phyloP scores from a whole-genome alignment of 2,113 vertebrate species.

The Acinonyx jubatus region DNA sequence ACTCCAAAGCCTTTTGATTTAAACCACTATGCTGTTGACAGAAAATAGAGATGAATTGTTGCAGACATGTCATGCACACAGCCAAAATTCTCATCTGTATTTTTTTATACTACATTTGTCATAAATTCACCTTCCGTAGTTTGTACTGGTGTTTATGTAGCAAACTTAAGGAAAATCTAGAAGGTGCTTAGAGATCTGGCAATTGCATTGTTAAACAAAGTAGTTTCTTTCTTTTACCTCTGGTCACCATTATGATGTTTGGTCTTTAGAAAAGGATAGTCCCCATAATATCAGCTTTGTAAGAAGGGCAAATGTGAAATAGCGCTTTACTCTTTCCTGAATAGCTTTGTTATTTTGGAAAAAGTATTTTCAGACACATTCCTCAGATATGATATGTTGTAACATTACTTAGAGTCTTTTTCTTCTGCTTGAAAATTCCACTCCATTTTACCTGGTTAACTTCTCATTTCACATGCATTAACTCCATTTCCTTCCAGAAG shows the following conservation, averaged over 20 bases:
- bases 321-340: background rate
- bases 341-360: background rate
- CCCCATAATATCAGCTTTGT: background rate
- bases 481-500: background rate
- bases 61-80: background rate
- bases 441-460: background rate
- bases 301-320: background rate
- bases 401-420: background rate
- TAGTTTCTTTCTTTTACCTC: background rate
- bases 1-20: slow-evolving; percentile 47
- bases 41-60: slow-evolving; percentile 36
- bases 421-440: background rate
- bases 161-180: background rate
- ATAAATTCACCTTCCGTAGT: background rate
- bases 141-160: background rate
- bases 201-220: background rate
- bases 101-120: background rate
- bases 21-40: background rate
- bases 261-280: background rate
- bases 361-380: background rate
- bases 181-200: background rate
- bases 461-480: background rate
- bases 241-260: background rate
- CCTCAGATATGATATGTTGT: background rate
- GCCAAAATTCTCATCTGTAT: background rate